A percentile compares a stretch with the other conserved stretches of the same genome.
phyloP scores from a whole-genome alignment of 2,113 vertebrate genomes.

The Ctenodactylus gundi region DNA sequence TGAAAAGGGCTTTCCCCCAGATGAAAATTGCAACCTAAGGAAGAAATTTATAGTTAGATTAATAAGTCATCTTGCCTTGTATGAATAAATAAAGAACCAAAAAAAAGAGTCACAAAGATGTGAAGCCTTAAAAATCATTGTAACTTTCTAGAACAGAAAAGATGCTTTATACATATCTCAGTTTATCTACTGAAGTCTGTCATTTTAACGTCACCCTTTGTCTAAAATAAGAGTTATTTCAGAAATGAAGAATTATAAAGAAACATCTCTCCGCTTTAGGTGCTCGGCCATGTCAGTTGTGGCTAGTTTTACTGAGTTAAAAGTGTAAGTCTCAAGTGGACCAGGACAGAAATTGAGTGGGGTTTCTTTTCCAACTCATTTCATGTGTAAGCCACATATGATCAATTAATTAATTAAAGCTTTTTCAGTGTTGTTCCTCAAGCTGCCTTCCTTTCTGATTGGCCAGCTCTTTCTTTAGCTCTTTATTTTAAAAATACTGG shows the following conservation, averaged over 20 bases:
- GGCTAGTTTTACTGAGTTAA: constrained; percentile 36
- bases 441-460: background rate
- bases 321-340: background rate
- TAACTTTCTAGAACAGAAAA: constrained; percentile 52
- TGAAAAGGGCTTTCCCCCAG: constrained; percentile 48
- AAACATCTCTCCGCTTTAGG: background rate
- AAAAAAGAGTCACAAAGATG: constrained; percentile 29
- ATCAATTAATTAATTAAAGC: constrained; percentile 36
- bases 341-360: background rate
- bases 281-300: background rate
- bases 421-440: background rate
- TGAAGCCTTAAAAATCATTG: constrained; percentile 45
- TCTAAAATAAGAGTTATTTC: background rate
- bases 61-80: constrained; percentile 61
- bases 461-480: background rate
- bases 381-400: background rate
- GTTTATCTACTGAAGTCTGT: background rate
- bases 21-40: constrained; percentile 72
- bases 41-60: constrained; percentile 71
- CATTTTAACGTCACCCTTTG: background rate
- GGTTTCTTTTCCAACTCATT: background rate
- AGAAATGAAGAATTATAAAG: constrained; percentile 37
- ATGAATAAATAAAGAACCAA: constrained; percentile 61
- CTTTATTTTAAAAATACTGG: background rate
- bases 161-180: background rate